Percentiles rank a stretch among this genome's conserved stretches.
Evolutionary conservation across 2,888 invertebrate genomes (phyloP).

Genomic region (Trilocha varians): DNA sequence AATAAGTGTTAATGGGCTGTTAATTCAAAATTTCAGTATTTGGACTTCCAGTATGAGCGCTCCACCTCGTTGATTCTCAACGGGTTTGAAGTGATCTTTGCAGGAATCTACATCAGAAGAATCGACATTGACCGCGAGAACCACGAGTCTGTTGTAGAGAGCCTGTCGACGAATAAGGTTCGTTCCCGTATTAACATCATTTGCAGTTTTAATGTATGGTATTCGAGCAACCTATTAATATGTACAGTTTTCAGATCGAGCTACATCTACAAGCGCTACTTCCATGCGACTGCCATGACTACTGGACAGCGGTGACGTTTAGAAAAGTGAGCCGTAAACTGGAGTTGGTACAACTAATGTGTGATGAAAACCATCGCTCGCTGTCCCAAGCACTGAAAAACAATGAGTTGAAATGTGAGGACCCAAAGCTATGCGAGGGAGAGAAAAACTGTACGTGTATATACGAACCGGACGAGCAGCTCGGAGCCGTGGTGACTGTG

Average conservation of each 20-base stretch:
- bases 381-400: constrained; percentile 13
- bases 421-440: constrained; percentile 8
- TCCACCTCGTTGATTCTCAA: neutral
- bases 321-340: neutral
- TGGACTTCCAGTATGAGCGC: neutral
- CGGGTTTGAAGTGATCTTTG: neutral
- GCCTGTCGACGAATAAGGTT: neutral
- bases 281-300: constrained; percentile 15
- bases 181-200: too few species aligned
- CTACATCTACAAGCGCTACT: constrained; percentile 4
- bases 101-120: neutral
- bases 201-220: too few species aligned
- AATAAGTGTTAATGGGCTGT: neutral
- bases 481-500: constrained; percentile 13
- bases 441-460: constrained; percentile 12
- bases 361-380: neutral
- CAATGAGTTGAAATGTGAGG: constrained; percentile 12
- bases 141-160: neutral
- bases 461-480: constrained; percentile 3
- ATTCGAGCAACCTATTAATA: too few species aligned
- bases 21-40: neutral
- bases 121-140: neutral
- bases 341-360: neutral
- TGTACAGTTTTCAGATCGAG: too few species aligned
- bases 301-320: constrained; percentile 8